Percentiles rank a stretch among this genome's conserved stretches.
Conservation (phyloP, 2,888 invertebrate genomes). For the Calliopum simillimum region DNA sequence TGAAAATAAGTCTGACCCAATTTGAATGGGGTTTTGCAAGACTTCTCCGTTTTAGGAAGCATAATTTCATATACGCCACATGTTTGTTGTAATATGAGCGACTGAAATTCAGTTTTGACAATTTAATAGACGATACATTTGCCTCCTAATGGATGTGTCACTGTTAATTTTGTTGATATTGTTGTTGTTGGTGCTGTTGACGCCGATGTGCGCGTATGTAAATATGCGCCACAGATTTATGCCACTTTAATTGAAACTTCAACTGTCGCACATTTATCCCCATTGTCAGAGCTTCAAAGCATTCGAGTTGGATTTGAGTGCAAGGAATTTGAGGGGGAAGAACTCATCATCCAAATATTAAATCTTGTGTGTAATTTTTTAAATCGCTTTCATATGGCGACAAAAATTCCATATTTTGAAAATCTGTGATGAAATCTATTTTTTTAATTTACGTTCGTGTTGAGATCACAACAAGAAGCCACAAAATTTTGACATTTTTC, state of each 20-base stretch:
- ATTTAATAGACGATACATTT: constrained; percentile 42
- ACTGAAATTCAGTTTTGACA: constrained; percentile 40
- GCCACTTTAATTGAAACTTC: constrained; percentile 41
- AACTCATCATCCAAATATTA: constrained; percentile 2
- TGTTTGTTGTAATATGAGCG: constrained; percentile 32
- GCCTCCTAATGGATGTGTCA: constrained; percentile 40
- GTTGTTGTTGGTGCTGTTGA: constrained; percentile 31
- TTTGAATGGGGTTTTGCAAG: constrained; percentile 5
- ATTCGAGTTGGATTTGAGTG: too few species aligned
- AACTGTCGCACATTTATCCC: background rate
- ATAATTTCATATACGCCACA: constrained; percentile 17
- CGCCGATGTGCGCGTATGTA: constrained; percentile 24
- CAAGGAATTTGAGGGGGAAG: background rate
- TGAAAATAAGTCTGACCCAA: constrained; percentile 20
- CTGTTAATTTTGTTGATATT: constrained; percentile 27
- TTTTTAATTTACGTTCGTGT: constrained; percentile 56
- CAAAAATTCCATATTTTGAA: constrained; percentile 44
- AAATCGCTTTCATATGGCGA: constrained; percentile 62
- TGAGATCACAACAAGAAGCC: constrained; percentile 60
- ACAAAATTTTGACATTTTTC: background rate
- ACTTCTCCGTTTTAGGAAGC: background rate
- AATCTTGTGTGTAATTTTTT: constrained; percentile 31
- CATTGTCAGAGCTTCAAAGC: too few species aligned
- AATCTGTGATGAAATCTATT: constrained; percentile 48
- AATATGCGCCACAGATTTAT: constrained; percentile 52